Evolutionary conservation across 2,113 vertebrate genomes (phyloP), one percentile per base, ranked within the genome.

Genomic region (Ia io): DNA sequence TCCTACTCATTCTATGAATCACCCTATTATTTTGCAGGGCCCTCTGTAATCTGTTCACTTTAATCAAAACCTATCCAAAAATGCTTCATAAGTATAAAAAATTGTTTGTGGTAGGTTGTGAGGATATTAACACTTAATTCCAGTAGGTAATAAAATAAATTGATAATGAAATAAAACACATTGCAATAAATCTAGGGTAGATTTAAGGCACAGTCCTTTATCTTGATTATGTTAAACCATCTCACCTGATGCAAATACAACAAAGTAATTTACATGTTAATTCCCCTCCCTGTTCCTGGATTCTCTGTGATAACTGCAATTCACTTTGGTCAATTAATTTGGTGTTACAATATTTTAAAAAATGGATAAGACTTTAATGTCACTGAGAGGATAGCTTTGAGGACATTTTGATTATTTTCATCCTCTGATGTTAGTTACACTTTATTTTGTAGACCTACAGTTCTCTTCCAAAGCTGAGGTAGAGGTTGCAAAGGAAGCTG

Each of bases 151-250:
- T 84, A 84, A 84, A 86, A 86, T 32, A 61, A 84, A 14, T 84
- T 71, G 35, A 70, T 83, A 92, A 56, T 70, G 16, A 85, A 82
- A 25, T 42, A 86, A 49, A 93, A 30, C 59, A 44, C 25, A 65
- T 30, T 94, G 69, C 40, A 44, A 25, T 95, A 71, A 93, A 73
- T 82, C 53, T 56, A 25, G 9, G 22, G 3, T 83, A 88, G 40
- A 80, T 70, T 84, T 49, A 92, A 88, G 44, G 4, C 42, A 82
- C 6, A 87, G 37, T 73, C 47, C 23, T 96, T 94, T 95, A 32
- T 90, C 85, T 92, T 92, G 67, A 77, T 91, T 96, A 91, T 92
- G 44, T 92, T 77, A 85, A 94, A 74, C 9, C 18, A 69, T 4
- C 53, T 91, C 25, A 74, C 25, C n/a, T 51, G 32, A 79, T 88